phyloP scores from a whole-genome alignment of 2,888 invertebrate genomes.

The Harpalus rufipes region DNA sequence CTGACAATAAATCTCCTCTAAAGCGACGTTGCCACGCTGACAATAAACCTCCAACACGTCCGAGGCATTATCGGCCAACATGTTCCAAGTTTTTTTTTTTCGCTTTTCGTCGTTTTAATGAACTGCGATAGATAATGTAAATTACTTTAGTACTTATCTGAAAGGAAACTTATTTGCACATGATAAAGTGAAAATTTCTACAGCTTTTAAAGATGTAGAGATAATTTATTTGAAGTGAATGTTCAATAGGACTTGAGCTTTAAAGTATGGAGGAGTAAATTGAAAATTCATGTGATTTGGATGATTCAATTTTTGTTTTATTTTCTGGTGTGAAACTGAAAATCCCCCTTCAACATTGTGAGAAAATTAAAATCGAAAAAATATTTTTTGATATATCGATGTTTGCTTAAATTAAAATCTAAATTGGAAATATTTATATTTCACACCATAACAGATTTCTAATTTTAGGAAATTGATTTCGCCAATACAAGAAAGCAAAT shows the following conservation, averaged over 20 bases:
- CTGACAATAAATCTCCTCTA: conserved; percentile 47
- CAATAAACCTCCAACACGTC: conserved; percentile 47
- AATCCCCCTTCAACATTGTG: not conserved
- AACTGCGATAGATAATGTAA: conserved; percentile 50
- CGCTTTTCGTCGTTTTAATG: conserved; percentile 36
- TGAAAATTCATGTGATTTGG: conserved; percentile 35
- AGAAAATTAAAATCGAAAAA: conserved; percentile 21
- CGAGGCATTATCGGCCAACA: conserved; percentile 51
- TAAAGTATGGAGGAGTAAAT: conserved; percentile 4
- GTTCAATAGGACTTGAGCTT: conserved; percentile 14
- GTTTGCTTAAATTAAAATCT: conserved; percentile 30
- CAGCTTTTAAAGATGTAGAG: conserved; percentile 19
- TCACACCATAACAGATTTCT: not conserved
- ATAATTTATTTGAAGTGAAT: conserved; percentile 45
- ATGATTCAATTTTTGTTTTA: conserved; percentile 35
- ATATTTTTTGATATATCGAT: conserved; percentile 26
- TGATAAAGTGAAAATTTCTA: conserved; percentile 46
- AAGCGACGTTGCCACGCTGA: conserved; percentile 34
- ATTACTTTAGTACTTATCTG: conserved; percentile 48
- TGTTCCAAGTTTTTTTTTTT: conserved; percentile 7
- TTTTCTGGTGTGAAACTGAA: not conserved
- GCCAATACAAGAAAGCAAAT: not conserved
- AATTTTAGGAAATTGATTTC: conserved; percentile 9
- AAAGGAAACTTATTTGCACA: conserved; percentile 31
- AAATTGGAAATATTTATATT: conserved; percentile 20